phyloP scores from a whole-genome alignment of 1,140 invertebrate genomes.

The Pinna nobilis region DNA sequence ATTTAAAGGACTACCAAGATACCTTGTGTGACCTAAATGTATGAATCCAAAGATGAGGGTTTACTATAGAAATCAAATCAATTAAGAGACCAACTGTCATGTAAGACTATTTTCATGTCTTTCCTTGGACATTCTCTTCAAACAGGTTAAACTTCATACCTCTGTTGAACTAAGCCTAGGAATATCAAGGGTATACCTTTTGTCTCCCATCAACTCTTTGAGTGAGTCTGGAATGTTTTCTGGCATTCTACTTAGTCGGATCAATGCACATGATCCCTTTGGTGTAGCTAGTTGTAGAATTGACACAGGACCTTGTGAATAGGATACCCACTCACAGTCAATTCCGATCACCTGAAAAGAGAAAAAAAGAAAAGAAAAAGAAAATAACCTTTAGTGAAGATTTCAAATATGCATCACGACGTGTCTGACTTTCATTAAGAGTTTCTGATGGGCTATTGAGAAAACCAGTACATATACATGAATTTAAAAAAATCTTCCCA shows the following conservation, averaged over 20 bases:
- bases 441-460: background rate
- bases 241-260: slow-evolving; percentile 79
- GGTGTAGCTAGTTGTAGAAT: slow-evolving; percentile 81
- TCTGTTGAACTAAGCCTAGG: too few relatives aligned
- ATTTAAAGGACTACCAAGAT: background rate
- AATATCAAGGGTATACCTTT: slow-evolving; percentile 45
- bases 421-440: background rate
- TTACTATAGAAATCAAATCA: background rate
- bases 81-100: background rate
- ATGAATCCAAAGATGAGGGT: background rate
- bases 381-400: background rate
- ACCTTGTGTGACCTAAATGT: background rate
- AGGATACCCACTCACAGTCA: slow-evolving; percentile 82
- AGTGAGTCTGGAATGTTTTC: slow-evolving; percentile 77
- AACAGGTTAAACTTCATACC: background rate
- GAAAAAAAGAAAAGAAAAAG: background rate
- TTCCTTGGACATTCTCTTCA: background rate
- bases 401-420: background rate
- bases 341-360: slow-evolving; percentile 79
- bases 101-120: background rate
- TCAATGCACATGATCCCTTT: slow-evolving; percentile 80
- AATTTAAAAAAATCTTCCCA: too few relatives aligned
- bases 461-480: background rate
- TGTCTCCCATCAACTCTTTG: slow-evolving; percentile 76
- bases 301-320: slow-evolving; percentile 76